Base-by-base conservation (phyloP, 2,888 invertebrate species). In the Mesorhabditis spiculigera region DNA sequence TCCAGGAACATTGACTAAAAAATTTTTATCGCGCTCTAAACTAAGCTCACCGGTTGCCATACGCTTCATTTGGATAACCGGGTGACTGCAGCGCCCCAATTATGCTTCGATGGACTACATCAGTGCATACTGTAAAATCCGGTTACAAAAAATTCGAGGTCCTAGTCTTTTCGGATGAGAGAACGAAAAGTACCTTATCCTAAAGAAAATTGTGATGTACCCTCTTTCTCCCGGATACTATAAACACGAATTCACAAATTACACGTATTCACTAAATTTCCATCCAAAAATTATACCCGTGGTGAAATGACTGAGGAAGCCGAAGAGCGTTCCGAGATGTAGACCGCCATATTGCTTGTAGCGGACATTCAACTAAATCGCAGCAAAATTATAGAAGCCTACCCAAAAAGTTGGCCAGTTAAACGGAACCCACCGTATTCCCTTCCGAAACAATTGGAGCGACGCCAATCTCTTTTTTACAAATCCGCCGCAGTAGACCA, bases 31-130 rank as follows among this genome's bases (percentile, higher is more conserved):
- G 63, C 28, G 1, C 3, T 63, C 16, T 13, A 16, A 13, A 13
- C 28, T 63, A 78, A 1, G 67, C 45, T 50, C 78, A 78, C 43
- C 73, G 74, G 28, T 68, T 73, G 0, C 63, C 64, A 63, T 72
- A 73, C 3, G 71, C 77, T n/a, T 66, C 68, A 43, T 76, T 70
- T 5, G 82, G 81, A 63, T 80, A 84, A 41, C 83, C 84, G 8
- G 84, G 84, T n/a, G 81, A 79, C 70, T 85, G 84, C 43, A 84
- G 75, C 10, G 78, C 75, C 63, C 84, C 84, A 28, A 68, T 69
- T 58, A 74, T 68, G 0, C 61, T 72, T 5, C 71, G 71, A 62
- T 78, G 69, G 0, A 74, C 71, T 43, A 84, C 77, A 68, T 77
- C 80, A 5, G 66, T 69, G 69, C 85, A 85, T 42, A 81, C 78